These are phyloP conservation scores for Sinocyclocheilus grahami DNA, from an alignment of 2,113 vertebrate genomes.

Conservation along the genomic window DNA sequence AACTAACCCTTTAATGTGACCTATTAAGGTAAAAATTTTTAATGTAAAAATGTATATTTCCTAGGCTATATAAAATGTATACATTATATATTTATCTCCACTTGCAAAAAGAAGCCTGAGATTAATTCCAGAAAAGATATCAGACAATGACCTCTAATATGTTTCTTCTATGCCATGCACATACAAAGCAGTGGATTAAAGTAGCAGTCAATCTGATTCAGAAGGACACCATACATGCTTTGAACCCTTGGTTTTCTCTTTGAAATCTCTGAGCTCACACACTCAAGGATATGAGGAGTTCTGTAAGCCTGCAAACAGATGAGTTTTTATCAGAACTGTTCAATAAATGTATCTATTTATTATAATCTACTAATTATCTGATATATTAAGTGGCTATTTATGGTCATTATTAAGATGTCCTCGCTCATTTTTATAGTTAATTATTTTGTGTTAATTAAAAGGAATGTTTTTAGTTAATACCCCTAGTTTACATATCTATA, in stretches of 20 bases:
- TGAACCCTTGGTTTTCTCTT: not conserved
- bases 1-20: too few relatives aligned
- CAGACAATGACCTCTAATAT: conserved; percentile 1
- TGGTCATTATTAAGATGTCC: too few relatives aligned
- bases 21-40: too few relatives aligned
- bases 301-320: not conserved
- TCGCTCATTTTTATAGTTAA: not conserved
- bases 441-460: not conserved
- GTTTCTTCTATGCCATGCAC: not conserved
- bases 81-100: not conserved
- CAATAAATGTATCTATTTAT: not conserved
- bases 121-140: not conserved
- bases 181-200: not conserved
- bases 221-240: not conserved
- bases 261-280: conserved; percentile 14
- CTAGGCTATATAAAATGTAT: not conserved
- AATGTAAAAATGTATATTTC: too few relatives aligned
- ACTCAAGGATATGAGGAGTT: not conserved
- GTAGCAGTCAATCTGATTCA: not conserved
- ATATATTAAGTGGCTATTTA: not conserved
- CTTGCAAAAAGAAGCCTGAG: not conserved
- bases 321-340: not conserved
- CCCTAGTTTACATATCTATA: too few relatives aligned
- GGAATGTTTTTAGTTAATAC: not conserved
- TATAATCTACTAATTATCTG: not conserved